Evolutionary conservation across 2,113 vertebrate genomes (phyloP).

Genomic region (Rhinolophus ferrumequinum): DNA sequence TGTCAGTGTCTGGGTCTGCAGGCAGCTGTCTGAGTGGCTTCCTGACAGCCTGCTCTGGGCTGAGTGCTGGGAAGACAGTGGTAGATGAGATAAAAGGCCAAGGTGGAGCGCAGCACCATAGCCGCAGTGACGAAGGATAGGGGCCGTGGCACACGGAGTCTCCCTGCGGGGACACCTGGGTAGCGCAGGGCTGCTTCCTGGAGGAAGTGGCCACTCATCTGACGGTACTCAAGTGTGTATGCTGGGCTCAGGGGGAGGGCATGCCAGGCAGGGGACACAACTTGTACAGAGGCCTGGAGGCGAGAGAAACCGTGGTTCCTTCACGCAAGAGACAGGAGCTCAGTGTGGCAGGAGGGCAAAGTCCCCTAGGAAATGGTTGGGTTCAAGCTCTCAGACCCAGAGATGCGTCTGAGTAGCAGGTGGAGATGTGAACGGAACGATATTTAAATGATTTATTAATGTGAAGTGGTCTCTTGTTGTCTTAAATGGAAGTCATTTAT

Average conservation of each 20-base stretch:
- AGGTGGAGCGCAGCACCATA: background rate
- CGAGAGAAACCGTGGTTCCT: background rate
- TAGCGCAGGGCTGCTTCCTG: background rate
- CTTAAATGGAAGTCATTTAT: slow-evolving; percentile 35
- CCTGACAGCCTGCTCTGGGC: background rate
- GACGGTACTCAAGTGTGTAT: background rate
- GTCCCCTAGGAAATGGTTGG: background rate
- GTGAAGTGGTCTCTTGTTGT: background rate
- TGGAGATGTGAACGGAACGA: background rate
- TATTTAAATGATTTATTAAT: slow-evolving; percentile 44
- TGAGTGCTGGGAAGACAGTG: background rate
- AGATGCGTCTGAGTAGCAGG: background rate
- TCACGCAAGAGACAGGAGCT: background rate
- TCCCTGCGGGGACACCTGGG: background rate
- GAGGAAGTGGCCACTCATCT: background rate
- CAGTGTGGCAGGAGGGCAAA: background rate
- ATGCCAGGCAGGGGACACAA: background rate
- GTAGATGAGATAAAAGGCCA: background rate
- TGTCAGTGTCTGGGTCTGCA: background rate
- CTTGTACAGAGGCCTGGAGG: background rate
- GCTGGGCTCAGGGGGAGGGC: background rate
- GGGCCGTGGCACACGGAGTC: background rate
- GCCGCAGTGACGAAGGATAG: background rate
- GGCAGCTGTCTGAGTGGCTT: background rate
- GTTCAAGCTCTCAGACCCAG: background rate